Percentiles rank a stretch among this genome's conserved stretches.
Evolutionary conservation across 2,888 invertebrate species (phyloP).

Genomic region (Hesperia comma): DNA sequence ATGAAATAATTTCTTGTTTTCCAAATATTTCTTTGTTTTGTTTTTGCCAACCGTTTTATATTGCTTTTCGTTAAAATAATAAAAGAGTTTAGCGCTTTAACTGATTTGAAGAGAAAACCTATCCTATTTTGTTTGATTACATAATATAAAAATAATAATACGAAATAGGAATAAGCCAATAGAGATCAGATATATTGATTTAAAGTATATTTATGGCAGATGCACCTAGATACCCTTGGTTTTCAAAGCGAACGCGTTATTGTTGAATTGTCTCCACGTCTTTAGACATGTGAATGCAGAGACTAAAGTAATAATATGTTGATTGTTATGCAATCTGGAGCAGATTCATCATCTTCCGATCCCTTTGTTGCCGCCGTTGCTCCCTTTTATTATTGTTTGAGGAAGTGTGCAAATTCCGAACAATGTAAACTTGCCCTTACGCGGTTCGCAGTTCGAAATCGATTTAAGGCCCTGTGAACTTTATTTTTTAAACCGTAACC

Average conservation of each 20-base stretch:
- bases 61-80: too few species aligned
- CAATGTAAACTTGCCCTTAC: slow-evolving; percentile 56
- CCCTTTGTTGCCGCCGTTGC: slow-evolving; percentile 56
- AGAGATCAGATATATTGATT: too few species aligned
- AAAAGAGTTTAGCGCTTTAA: too few species aligned
- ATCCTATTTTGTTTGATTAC: too few species aligned
- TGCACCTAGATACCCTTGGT: slow-evolving; percentile 51
- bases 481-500: slow-evolving; percentile 40
- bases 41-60: too few species aligned
- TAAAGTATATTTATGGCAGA: slow-evolving; percentile 39
- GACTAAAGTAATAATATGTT: slow-evolving; percentile 69
- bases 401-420: slow-evolving; percentile 74
- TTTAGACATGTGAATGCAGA: slow-evolving; percentile 53
- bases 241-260: slow-evolving; percentile 65
- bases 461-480: slow-evolving; percentile 37
- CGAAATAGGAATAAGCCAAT: too few species aligned
- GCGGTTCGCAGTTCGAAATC: slow-evolving; percentile 45
- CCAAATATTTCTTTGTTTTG: too few species aligned
- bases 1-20: too few species aligned
- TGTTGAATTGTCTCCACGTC: slow-evolving; percentile 63
- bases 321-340: slow-evolving; percentile 76
- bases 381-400: slow-evolving; percentile 58
- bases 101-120: too few species aligned
- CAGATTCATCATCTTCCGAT: slow-evolving; percentile 52
- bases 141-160: too few species aligned